Evolutionary conservation across 2,113 vertebrate genomes (phyloP).

Genomic region (Lanius collurio): DNA sequence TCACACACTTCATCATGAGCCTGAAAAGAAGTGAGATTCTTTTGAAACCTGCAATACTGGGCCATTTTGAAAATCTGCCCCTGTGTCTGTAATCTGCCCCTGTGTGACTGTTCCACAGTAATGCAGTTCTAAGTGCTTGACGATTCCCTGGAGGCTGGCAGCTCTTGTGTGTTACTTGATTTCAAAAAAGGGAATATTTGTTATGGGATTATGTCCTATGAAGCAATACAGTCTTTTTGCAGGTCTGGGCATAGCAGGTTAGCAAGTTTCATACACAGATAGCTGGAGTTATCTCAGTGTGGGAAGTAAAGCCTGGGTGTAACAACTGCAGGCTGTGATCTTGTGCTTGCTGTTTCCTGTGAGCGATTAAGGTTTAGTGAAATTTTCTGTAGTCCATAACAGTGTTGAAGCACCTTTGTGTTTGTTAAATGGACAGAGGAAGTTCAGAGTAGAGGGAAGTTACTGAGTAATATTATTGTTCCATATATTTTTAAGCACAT

Average conservation of each 20-base stretch:
- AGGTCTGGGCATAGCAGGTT: not conserved
- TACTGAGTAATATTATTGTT: not conserved
- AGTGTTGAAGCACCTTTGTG: not conserved
- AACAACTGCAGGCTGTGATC: not conserved
- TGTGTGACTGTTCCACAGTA: not conserved
- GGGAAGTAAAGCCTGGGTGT: not conserved
- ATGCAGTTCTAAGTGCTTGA: not conserved
- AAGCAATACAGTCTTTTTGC: not conserved
- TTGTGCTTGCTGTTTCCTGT: not conserved
- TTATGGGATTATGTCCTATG: not conserved
- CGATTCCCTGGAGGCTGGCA: not conserved
- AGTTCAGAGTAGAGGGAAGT: not conserved
- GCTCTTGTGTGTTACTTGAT: not conserved
- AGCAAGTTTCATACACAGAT: not conserved
- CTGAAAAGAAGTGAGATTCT: conserved; percentile 1
- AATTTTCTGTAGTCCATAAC: not conserved
- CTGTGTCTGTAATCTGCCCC: not conserved
- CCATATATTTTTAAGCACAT: not conserved
- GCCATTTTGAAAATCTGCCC: not conserved
- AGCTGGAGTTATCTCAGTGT: not conserved
- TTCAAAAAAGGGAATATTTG: not conserved
- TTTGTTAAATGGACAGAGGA: not conserved
- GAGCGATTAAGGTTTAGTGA: not conserved
- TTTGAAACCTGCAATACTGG: not conserved
- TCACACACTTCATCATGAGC: not conserved